A percentile compares a stretch with the other conserved stretches of the same genome.
These are phyloP conservation scores for Pyrrhosoma nymphula DNA, from an alignment of 2,888 invertebrate species.

Conservation along the genomic window DNA sequence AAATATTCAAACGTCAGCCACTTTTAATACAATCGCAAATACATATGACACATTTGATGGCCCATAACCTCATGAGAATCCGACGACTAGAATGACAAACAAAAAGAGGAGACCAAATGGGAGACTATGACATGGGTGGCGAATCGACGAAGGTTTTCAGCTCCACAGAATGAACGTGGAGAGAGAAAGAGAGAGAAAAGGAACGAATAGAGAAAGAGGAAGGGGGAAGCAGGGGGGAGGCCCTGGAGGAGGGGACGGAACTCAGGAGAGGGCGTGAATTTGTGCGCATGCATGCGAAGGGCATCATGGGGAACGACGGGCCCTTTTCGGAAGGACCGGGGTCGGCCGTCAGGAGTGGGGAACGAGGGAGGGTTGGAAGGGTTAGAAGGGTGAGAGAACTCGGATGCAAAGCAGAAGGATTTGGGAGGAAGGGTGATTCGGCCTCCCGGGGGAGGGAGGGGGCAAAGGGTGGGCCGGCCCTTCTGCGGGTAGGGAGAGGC, in stretches of 20 bases:
- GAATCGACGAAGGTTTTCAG: no score
- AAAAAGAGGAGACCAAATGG: background rate
- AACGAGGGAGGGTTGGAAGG: background rate
- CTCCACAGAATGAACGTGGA: background rate
- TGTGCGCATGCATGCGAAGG: background rate
- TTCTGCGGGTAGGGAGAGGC: no score
- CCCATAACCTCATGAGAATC: no score
- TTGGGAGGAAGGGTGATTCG: background rate
- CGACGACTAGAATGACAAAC: no score
- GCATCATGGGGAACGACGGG: background rate
- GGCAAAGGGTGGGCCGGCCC: background rate
- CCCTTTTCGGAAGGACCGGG: background rate
- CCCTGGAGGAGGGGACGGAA: background rate
- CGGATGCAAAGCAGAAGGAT: background rate
- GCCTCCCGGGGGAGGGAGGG: background rate
- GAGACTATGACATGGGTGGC: no score
- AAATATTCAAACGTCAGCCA: no score
- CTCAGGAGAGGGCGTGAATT: background rate
- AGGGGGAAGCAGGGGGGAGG: no score
- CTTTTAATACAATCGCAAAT: no score
- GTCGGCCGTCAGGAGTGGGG: background rate
- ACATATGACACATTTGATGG: no score
- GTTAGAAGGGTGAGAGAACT: no score
- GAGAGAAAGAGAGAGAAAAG: no score
- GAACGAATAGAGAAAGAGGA: no score